Evolutionary conservation across 1,140 invertebrate genomes (phyloP).

Genomic region (Bombus superbus): DNA sequence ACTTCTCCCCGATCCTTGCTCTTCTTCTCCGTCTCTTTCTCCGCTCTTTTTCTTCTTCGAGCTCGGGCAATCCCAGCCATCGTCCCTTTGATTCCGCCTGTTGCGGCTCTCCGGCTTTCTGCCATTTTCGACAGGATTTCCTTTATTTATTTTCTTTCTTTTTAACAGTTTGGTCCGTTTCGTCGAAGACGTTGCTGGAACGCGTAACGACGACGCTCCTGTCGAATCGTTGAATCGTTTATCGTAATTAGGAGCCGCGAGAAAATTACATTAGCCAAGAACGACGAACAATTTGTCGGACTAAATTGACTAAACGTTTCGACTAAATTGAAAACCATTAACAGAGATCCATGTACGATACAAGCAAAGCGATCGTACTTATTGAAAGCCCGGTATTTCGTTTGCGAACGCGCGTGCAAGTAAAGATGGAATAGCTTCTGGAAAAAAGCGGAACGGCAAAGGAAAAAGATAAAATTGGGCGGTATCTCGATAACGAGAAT

Average conservation of each 20-base stretch:
- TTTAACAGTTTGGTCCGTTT: not conserved
- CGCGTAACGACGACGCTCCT: not conserved
- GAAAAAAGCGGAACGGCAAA: not conserved
- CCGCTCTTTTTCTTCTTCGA: not conserved
- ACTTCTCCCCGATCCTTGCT: constrained; percentile 42
- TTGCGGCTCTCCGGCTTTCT: constrained; percentile 15
- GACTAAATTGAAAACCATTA: not conserved
- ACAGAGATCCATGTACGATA: not conserved
- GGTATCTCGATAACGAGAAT: constrained; percentile 48
- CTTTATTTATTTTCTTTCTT: not conserved
- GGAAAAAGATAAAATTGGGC: not conserved
- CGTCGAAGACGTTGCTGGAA: not conserved
- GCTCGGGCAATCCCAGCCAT: not conserved
- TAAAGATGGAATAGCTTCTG: too few species aligned
- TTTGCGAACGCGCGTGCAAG: too few species aligned
- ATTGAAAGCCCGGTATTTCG: accelerated
- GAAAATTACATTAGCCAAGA: not conserved
- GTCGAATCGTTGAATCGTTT: not conserved
- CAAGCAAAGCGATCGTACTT: not conserved
- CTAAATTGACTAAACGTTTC: too few species aligned
- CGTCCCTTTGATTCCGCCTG: constrained; percentile 37
- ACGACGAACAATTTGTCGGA: too few species aligned
- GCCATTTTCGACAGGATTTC: not conserved
- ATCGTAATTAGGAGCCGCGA: too few species aligned
- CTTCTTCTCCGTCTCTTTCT: not conserved